Evolutionary conservation across 2,797 vertebrate species (phyloP).

Genomic region (Lagodon rhomboides): DNA sequence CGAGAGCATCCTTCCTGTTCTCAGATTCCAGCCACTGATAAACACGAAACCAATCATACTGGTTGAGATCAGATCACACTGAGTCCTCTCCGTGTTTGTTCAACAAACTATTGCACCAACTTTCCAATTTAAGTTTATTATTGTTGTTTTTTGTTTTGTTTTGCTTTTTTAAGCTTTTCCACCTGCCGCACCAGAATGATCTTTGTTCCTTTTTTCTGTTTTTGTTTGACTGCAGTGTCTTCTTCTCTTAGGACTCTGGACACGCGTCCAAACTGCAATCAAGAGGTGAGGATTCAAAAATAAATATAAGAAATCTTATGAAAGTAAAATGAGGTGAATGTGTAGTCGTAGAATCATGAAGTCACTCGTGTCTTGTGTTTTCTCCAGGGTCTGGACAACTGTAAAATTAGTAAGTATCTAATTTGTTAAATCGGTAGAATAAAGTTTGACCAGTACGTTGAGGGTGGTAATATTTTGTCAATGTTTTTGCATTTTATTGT

Average conservation of each 20-base stretch:
- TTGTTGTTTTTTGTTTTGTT: background rate
- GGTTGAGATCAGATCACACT: background rate
- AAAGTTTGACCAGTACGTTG: background rate
- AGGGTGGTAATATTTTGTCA: background rate
- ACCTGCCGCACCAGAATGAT: conserved; percentile 37
- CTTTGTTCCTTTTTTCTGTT: conserved; percentile 36
- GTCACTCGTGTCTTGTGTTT: conserved; percentile 6
- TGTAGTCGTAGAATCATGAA: background rate
- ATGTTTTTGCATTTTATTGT: background rate
- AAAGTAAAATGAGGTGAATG: background rate
- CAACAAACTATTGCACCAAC: background rate
- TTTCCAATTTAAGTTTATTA: background rate
- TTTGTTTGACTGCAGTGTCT: conserved; percentile 26
- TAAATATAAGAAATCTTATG: background rate
- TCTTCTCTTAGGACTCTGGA: conserved; percentile 67
- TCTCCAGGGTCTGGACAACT: conserved; percentile 66
- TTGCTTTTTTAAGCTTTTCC: background rate
- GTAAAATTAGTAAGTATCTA: conserved; percentile 68
- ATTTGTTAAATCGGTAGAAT: background rate
- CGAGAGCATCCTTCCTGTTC: conserved; percentile 47
- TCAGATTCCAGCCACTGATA: conserved; percentile 50
- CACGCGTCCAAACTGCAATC: conserved; percentile 61
- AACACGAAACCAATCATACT: background rate
- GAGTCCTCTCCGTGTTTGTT: background rate
- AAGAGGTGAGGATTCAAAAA: conserved; percentile 63